These are phyloP conservation scores for Drosophila pallidifrons DNA, from an alignment of 1,140 invertebrate genomes.

Conservation along the genomic window DNA sequence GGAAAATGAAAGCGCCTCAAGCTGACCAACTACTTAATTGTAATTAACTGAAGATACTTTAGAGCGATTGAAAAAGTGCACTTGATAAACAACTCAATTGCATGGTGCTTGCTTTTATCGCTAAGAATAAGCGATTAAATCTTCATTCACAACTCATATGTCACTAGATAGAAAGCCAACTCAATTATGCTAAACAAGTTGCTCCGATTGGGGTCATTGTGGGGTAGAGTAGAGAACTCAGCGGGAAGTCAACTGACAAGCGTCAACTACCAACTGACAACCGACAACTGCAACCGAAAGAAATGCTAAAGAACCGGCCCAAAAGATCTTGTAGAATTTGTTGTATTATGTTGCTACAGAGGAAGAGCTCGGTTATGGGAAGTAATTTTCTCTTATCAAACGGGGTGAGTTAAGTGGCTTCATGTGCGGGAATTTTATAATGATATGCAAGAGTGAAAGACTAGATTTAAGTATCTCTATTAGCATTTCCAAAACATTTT, in stretches of 20 bases:
- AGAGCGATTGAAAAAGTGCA: conserved; percentile 4
- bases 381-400: conserved; percentile 27
- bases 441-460: not conserved
- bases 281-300: conserved; percentile 45
- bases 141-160: conserved; percentile 40
- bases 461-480: too few species aligned
- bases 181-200: conserved; percentile 77
- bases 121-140: conserved; percentile 45
- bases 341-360: not conserved
- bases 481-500: too few species aligned
- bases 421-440: conserved; percentile 6
- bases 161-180: conserved; percentile 52
- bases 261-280: conserved; percentile 8
- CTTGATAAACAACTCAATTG: conserved; percentile 31
- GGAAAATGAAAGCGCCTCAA: conserved; percentile 75
- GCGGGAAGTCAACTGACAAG: conserved; percentile 40
- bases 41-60: conserved; percentile 25
- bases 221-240: conserved; percentile 12
- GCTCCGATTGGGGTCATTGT: conserved; percentile 62
- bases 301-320: conserved; percentile 40
- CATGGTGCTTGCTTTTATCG: conserved; percentile 23
- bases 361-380: conserved; percentile 37
- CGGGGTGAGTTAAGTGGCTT: not conserved
- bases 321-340: conserved; percentile 39
- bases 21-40: conserved; percentile 34